phyloP scores from a whole-genome alignment of 2,888 invertebrate genomes.

The Volucella inanis region DNA sequence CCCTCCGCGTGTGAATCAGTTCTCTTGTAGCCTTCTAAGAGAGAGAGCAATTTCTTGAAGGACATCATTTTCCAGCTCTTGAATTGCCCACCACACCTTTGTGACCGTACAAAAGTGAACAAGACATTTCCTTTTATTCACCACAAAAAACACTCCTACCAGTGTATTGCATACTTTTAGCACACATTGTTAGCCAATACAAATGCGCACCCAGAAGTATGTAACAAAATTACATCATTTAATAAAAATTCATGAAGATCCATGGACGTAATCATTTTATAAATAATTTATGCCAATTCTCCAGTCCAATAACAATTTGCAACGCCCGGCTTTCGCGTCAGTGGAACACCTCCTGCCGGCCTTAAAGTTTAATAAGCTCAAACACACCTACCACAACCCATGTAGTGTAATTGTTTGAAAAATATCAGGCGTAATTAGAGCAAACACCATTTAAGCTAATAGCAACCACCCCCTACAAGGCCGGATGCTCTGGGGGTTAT shows the following conservation, averaged over 20 bases:
- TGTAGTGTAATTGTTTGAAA: not conserved
- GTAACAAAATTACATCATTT: not conserved
- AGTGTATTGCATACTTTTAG: conserved; percentile 3
- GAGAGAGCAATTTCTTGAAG: no score
- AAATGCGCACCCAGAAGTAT: not conserved
- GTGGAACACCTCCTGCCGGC: not conserved
- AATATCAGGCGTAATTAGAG: not conserved
- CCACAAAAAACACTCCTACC: not conserved
- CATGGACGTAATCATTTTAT: not conserved
- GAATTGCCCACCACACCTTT: no score
- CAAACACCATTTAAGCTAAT: not conserved
- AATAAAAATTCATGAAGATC: not conserved
- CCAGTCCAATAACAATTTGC: not conserved
- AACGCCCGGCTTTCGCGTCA: not conserved
- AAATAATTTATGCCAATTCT: not conserved
- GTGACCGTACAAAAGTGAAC: no score
- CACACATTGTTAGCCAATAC: not conserved
- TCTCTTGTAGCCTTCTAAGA: no score
- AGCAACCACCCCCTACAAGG: no score
- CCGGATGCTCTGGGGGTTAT: conserved; percentile 10
- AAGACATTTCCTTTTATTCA: no score
- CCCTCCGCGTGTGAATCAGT: no score
- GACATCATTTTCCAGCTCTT: no score
- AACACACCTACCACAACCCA: not conserved
- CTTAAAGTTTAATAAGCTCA: not conserved